These are phyloP conservation scores for Selene dorsalis DNA, from an alignment of 2,797 vertebrate genomes.

Conservation along the genomic window DNA sequence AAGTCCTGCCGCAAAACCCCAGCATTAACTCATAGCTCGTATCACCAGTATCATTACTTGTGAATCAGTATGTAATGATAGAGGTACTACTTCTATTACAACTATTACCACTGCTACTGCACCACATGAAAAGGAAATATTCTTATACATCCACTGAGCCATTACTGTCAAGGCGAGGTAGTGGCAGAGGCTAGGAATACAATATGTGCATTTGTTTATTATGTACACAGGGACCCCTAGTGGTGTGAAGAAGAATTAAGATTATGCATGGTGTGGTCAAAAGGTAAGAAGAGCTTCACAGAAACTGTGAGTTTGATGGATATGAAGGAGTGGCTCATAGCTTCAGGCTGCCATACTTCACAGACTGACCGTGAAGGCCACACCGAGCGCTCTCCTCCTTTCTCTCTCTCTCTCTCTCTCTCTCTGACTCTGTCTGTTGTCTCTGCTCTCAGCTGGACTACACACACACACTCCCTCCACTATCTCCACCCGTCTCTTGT, in stretches of 20 bases:
- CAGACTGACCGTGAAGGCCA: conserved; percentile 47
- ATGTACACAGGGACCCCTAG: conserved; percentile 81
- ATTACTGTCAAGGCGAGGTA: neutral
- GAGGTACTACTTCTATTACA: conserved; percentile 46
- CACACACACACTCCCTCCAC: conserved; percentile 31
- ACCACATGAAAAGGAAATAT: conserved; percentile 56
- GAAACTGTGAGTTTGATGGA: conserved; percentile 62
- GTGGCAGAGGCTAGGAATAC: conserved; percentile 15
- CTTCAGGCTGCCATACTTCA: conserved; percentile 66
- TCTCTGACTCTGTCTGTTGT: conserved; percentile 36
- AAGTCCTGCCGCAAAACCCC: conserved; percentile 59
- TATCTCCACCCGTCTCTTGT: conserved; percentile 63
- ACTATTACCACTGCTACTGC: conserved; percentile 11
- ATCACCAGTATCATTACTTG: conserved; percentile 40
- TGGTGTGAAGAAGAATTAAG: conserved; percentile 61
- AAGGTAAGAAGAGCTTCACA: conserved; percentile 59
- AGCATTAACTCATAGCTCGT: conserved; percentile 48
- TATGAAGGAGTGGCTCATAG: conserved; percentile 63
- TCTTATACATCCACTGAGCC: conserved; percentile 23
- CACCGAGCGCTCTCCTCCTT: conserved; percentile 15
- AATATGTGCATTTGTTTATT: conserved; percentile 60
- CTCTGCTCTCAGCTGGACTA: conserved; percentile 54
- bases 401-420: conserved; percentile 17
- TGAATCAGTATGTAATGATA: conserved; percentile 55
- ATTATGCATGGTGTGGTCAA: neutral